A percentile compares a stretch with the other conserved stretches of the same genome.
These are phyloP conservation scores for Schizopygopsis malacanthus DNA, from an alignment of 2,797 vertebrate genomes.

Conservation along the genomic window DNA sequence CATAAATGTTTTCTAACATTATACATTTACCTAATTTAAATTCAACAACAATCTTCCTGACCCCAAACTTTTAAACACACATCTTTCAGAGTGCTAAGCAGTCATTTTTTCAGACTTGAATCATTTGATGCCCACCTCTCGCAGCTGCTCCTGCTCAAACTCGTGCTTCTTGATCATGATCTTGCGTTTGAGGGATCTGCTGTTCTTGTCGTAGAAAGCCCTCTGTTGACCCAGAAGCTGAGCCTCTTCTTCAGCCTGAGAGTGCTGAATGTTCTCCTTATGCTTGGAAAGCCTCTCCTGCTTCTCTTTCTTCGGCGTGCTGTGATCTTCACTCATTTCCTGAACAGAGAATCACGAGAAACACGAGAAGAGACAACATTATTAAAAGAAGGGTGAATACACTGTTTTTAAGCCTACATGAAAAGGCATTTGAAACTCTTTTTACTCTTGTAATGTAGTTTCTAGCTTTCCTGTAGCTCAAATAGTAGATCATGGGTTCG, in stretches of 20 bases:
- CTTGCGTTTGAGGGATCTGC: conserved; percentile 94
- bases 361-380: background rate
- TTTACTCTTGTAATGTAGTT: background rate
- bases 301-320: conserved; percentile 99
- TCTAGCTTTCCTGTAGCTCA: too few species aligned
- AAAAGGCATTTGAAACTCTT: background rate
- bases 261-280: conserved; percentile 99
- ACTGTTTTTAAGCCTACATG: background rate
- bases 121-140: conserved; percentile 82
- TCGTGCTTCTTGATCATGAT: conserved; percentile 94
- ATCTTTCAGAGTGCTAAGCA: background rate
- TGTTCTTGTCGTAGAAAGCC: conserved; percentile 95
- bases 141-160: conserved; percentile 95
- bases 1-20: background rate
- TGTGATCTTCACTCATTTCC: conserved; percentile 99
- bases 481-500: too few species aligned
- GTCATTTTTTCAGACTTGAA: background rate
- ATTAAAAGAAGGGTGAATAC: background rate
- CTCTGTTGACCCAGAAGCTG: conserved; percentile 94
- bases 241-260: conserved; percentile 98
- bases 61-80: background rate
- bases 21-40: background rate
- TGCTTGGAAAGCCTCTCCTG: conserved; percentile 98
- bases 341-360: conserved; percentile 61
- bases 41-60: background rate